Conservation (phyloP, 2,888 invertebrate species). For the Itoplectis maculator region DNA sequence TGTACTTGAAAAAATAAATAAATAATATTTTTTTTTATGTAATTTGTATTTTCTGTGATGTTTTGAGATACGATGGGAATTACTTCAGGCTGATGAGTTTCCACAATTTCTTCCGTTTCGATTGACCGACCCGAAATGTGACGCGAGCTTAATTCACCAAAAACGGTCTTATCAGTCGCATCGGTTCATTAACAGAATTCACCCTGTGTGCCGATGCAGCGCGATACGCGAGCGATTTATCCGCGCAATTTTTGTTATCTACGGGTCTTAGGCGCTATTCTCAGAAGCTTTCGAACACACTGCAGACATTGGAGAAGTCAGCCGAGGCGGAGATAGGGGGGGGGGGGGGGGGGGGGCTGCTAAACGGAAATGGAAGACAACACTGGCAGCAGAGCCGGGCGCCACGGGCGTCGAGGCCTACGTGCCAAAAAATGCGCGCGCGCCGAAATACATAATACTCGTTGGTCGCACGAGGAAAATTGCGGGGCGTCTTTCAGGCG, state of each 20-base stretch:
- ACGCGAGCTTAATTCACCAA: neutral
- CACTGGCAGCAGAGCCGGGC: neutral
- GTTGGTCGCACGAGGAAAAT: constrained; percentile 2
- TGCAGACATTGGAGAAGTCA: neutral
- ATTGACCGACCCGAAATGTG: too few species aligned
- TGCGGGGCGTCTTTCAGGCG: neutral
- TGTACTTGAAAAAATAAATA: too few species aligned
- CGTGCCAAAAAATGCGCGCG: constrained; percentile 21
- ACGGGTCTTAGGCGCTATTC: constrained; percentile 4
- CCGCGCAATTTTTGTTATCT: constrained; percentile 21
- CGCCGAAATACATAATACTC: constrained; percentile 15
- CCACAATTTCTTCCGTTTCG: too few species aligned
- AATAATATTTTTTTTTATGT: too few species aligned
- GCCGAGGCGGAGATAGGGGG: too few species aligned
- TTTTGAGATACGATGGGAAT: too few species aligned
- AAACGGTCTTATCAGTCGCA: neutral
- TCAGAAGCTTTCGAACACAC: neutral
- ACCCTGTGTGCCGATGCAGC: neutral
- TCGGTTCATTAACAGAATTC: neutral
- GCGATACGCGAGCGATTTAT: neutral
- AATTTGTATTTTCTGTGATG: too few species aligned
- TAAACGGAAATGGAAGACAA: neutral
- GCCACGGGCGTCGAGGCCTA: neutral
- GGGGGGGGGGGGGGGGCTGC: neutral
- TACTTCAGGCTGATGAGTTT: too few species aligned